These are phyloP conservation scores for Tangara arthus DNA, from an alignment of 2,797 vertebrate genomes.

Conservation along the genomic window DNA sequence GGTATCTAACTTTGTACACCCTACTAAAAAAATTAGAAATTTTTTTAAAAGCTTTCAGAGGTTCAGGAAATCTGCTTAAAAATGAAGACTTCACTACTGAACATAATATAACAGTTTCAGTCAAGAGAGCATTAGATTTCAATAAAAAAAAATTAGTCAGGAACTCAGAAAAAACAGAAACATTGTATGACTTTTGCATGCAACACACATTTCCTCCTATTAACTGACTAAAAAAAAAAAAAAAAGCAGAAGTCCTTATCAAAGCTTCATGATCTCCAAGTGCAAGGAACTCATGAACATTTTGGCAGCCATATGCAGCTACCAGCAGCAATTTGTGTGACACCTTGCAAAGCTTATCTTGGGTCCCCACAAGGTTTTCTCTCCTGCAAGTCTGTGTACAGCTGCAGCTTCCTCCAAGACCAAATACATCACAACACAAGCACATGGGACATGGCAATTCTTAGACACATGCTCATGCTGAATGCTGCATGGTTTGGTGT, in stretches of 20 bases:
- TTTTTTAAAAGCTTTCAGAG: not conserved
- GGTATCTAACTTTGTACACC: not conserved
- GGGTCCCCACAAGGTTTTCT: not conserved
- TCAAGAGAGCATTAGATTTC: not conserved
- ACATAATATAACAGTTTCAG: not conserved
- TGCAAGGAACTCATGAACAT: not conserved
- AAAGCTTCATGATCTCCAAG: not conserved
- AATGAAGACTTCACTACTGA: rapidly evolving
- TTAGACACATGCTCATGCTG: not conserved
- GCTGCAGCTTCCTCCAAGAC: not conserved
- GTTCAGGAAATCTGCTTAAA: not conserved
- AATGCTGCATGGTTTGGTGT: not conserved
- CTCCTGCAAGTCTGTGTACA: not conserved
- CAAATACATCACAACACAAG: not conserved
- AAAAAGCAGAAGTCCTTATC: not conserved
- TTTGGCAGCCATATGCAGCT: not conserved
- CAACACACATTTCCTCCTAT: not conserved
- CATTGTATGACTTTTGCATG: not conserved
- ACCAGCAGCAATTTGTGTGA: not conserved
- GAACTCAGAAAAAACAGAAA: not conserved
- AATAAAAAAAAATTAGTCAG: not conserved
- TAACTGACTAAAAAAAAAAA: not conserved
- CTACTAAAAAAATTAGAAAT: not conserved
- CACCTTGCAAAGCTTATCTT: not conserved
- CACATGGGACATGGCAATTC: rapidly evolving